A percentile compares a stretch with the other conserved stretches of the same genome.
Conservation (phyloP, 53 echinoderm and acorn worm genomes). For the Holothuria leucospilota region DNA sequence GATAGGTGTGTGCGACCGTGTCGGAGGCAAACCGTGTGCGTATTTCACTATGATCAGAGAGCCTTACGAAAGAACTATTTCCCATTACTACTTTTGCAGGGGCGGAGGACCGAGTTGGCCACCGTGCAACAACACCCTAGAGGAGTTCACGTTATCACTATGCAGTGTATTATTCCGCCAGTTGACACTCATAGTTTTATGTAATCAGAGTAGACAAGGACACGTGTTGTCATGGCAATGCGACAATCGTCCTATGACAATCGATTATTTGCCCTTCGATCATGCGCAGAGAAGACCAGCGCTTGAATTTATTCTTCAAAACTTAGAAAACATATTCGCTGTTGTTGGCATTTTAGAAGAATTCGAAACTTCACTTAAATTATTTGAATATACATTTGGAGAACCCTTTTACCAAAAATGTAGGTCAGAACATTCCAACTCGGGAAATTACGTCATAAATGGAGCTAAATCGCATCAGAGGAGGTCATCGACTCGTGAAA, state of each 20-base stretch:
- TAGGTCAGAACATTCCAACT: background rate
- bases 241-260: background rate
- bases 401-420: slow-evolving; percentile 16
- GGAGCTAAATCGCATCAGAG: background rate
- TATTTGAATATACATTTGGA: slow-evolving; percentile 24
- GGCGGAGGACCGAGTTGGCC: slow-evolving; percentile 25
- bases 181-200: slow-evolving; percentile 2
- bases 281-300: background rate
- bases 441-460: slow-evolving; percentile 14
- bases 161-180: slow-evolving; percentile 48
- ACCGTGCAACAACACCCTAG: slow-evolving; percentile 20
- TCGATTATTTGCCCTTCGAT: background rate
- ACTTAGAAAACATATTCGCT: slow-evolving; percentile 38
- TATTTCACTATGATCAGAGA: slow-evolving; percentile 40
- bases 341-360: slow-evolving; percentile 20
- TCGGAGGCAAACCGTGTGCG: slow-evolving; percentile 1
- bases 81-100: slow-evolving; percentile 38
- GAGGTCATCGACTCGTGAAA: background rate
- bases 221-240: background rate
- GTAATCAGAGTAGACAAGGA: background rate
- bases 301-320: slow-evolving; percentile 8
- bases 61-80: slow-evolving; percentile 30
- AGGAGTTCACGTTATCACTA: slow-evolving; percentile 30
- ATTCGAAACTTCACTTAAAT: slow-evolving; percentile 21
- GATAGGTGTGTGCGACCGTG: slow-evolving; percentile 22